These are phyloP conservation scores for Ectropis grisescens DNA, from an alignment of 1,140 invertebrate genomes.

Conservation along the genomic window DNA sequence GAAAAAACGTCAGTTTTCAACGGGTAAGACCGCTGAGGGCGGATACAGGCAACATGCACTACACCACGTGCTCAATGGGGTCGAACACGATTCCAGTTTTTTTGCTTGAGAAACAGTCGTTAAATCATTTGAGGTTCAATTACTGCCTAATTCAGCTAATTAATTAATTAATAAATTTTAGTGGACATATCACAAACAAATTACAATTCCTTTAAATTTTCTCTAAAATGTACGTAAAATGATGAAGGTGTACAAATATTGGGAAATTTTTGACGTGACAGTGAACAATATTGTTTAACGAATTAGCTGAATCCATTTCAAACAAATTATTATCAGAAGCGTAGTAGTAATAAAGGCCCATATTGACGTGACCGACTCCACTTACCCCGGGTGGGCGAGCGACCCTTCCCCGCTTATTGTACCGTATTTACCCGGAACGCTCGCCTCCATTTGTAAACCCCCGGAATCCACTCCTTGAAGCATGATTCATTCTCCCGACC, in stretches of 20 bases:
- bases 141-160: too few relatives aligned
- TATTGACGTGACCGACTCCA: constrained; percentile 57
- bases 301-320: too few relatives aligned
- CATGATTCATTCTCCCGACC: constrained; percentile 60
- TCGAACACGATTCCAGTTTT: constrained; percentile 23
- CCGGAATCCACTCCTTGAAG: constrained; percentile 63
- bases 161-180: too few relatives aligned
- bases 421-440: constrained; percentile 57
- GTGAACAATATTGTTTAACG: too few relatives aligned
- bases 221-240: too few relatives aligned
- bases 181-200: too few relatives aligned
- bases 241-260: too few relatives aligned
- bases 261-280: too few relatives aligned
- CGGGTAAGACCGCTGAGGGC: constrained; percentile 33
- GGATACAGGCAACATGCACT: constrained; percentile 34
- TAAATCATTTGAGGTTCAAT: too few relatives aligned
- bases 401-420: constrained; percentile 60
- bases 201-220: too few relatives aligned
- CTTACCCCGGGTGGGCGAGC: constrained; percentile 47
- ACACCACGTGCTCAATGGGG: constrained; percentile 34
- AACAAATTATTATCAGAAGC: constrained; percentile 54
- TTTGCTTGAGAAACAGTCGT: constrained; percentile 2
- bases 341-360: constrained; percentile 54
- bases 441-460: constrained; percentile 61
- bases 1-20: constrained; percentile 45